phyloP scores from a whole-genome alignment of 2,113 vertebrate genomes.

The Willisornis vidua region DNA sequence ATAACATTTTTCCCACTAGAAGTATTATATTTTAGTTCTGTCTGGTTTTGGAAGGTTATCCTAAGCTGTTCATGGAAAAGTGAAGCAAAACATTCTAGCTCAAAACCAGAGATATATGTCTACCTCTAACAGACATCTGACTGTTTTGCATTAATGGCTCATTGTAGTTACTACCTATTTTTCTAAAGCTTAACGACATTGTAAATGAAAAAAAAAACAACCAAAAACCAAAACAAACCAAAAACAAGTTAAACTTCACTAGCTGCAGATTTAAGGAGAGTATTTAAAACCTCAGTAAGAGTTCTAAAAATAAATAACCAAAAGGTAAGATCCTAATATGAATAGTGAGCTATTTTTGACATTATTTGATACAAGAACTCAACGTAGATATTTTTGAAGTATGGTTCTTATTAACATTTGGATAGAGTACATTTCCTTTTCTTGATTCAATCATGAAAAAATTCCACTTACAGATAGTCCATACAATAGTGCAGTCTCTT shows the following conservation, averaged over 20 bases:
- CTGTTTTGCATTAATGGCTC: not conserved
- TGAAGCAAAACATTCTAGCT: not conserved
- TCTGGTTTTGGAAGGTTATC: not conserved
- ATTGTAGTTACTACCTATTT: not conserved
- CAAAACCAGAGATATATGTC: not conserved
- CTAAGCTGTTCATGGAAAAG: not conserved
- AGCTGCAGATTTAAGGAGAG: not conserved
- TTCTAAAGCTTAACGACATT: not conserved
- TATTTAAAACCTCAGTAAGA: not conserved
- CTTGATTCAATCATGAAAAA: slow-evolving; percentile 52
- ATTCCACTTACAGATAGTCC: slow-evolving; percentile 34
- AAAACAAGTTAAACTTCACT: not conserved
- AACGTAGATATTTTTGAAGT: slow-evolving; percentile 12
- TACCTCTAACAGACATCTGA: not conserved
- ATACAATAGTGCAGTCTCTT: slow-evolving; percentile 32
- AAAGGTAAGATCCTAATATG: slow-evolving; percentile 8
- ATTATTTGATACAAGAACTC: slow-evolving; percentile 1
- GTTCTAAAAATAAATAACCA: slow-evolving; percentile 17
- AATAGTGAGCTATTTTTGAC: not conserved
- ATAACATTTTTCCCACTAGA: not conserved
- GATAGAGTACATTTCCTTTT: slow-evolving; percentile 38
- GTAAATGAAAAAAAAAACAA: not conserved
- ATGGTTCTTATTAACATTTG: slow-evolving; percentile 54
- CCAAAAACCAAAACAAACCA: too few species aligned
- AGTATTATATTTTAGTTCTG: not conserved